Percentiles rank a stretch among this genome's conserved stretches.
phyloP scores from a whole-genome alignment of 92 coral and sea anemone genomes.

The Actinernus sp. region DNA sequence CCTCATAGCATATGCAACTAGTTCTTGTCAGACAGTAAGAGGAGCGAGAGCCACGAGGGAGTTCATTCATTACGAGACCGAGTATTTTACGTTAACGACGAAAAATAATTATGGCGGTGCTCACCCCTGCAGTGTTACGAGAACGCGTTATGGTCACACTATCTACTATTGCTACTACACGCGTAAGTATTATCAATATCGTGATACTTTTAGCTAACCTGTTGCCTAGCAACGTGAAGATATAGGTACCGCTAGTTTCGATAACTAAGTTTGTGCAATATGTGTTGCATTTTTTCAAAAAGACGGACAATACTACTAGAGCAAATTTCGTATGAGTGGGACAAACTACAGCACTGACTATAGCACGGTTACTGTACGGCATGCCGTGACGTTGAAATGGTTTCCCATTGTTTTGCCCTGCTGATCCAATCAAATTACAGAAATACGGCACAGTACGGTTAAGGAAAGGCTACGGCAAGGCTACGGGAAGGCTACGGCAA shows the following conservation, averaged over 20 bases:
- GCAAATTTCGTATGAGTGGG: too few relatives aligned
- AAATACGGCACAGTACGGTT: too few relatives aligned
- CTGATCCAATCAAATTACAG: too few relatives aligned
- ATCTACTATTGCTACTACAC: conserved; percentile 68
- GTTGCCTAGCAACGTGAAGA: neutral
- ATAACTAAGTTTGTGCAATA: neutral
- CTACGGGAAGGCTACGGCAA: too few relatives aligned
- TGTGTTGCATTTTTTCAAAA: too few relatives aligned
- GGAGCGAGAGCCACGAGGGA: conserved; percentile 59
- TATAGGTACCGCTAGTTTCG: neutral
- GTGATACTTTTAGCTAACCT: neutral
- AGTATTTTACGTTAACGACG: conserved; percentile 19
- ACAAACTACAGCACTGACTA: too few relatives aligned
- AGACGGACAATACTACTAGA: too few relatives aligned
- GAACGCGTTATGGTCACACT: conserved; percentile 30
- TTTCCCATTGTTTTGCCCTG: too few relatives aligned
- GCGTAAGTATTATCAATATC: conserved; percentile 37
- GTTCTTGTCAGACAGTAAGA: conserved; percentile 52
- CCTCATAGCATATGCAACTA: conserved; percentile 54
- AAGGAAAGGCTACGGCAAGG: too few relatives aligned
- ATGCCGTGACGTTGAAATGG: too few relatives aligned
- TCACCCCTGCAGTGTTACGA: conserved; percentile 43
- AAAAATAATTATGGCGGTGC: conserved; percentile 56
- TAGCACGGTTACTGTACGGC: neutral
- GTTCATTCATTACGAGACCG: conserved; percentile 69